Percentiles rank a stretch among this genome's conserved stretches.
Evolutionary conservation across 2,797 vertebrate species (phyloP).

Genomic region (Balearica regulorum): DNA sequence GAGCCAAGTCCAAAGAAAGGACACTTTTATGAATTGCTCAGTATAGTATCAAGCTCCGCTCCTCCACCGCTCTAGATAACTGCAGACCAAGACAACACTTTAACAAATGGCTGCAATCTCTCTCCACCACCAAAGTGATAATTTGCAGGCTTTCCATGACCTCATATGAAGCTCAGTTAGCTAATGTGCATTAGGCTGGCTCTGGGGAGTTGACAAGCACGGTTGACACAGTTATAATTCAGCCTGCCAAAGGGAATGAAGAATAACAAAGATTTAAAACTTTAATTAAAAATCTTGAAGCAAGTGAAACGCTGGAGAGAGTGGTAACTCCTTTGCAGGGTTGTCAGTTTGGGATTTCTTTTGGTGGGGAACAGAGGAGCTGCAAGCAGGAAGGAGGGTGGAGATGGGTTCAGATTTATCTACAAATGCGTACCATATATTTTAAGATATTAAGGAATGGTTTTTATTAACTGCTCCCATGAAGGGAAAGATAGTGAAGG

Average conservation of each 20-base stretch:
- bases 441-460: background rate
- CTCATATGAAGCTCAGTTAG: constrained; percentile 37
- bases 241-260: constrained; percentile 39
- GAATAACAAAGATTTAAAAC: constrained; percentile 46
- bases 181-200: constrained; percentile 1
- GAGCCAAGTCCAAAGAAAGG: background rate
- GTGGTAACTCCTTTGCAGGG: background rate
- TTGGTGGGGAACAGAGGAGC: background rate
- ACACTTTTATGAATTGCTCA: background rate
- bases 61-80: background rate
- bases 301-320: constrained; percentile 10
- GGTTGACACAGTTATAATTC: constrained; percentile 38
- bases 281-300: constrained; percentile 49
- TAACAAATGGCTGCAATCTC: background rate
- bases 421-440: background rate
- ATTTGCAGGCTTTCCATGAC: constrained; percentile 56
- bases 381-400: background rate
- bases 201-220: background rate
- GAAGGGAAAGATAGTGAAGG: constrained; percentile 17
- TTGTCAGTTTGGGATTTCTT: constrained; percentile 39
- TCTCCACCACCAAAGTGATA: constrained; percentile 26
- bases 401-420: constrained; percentile 23
- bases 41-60: background rate
- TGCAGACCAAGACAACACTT: background rate
- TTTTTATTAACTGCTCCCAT: constrained; percentile 35